phyloP scores from a whole-genome alignment of 2,797 vertebrate species.

The Sebastolobus altivelis region DNA sequence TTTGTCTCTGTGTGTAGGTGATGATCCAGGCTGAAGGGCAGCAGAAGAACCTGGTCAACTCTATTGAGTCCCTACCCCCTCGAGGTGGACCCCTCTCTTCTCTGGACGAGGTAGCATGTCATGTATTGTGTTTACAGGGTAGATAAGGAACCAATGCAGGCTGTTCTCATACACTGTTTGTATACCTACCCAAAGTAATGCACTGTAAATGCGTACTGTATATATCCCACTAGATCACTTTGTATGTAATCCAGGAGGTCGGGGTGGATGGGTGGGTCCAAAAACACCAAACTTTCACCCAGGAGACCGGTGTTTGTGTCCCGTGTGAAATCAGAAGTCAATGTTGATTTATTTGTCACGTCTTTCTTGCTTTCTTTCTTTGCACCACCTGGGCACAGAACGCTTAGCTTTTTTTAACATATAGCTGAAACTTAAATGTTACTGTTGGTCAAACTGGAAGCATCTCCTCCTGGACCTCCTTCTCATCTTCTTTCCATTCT shows the following conservation, averaged over 20 bases:
- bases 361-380: background rate
- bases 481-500: background rate
- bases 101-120: constrained; percentile 80
- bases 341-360: too few species aligned
- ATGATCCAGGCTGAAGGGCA: constrained; percentile 90
- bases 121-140: background rate
- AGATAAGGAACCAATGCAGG: background rate
- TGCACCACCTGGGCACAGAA: background rate
- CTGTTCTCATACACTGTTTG: background rate
- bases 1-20: constrained; percentile 75
- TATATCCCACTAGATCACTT: too few species aligned
- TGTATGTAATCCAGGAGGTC: background rate
- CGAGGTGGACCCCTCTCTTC: constrained; percentile 88
- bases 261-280: background rate
- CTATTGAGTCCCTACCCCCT: constrained; percentile 90
- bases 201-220: background rate
- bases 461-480: background rate
- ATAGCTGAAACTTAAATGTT: background rate
- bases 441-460: background rate
- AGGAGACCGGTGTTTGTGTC: too few species aligned
- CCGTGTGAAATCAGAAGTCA: too few species aligned
- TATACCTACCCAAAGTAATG: background rate
- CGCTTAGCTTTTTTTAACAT: background rate
- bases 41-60: constrained; percentile 90
- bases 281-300: background rate